Conservation (phyloP, 2,888 invertebrate species). For the Scaptomyza polygonia region DNA sequence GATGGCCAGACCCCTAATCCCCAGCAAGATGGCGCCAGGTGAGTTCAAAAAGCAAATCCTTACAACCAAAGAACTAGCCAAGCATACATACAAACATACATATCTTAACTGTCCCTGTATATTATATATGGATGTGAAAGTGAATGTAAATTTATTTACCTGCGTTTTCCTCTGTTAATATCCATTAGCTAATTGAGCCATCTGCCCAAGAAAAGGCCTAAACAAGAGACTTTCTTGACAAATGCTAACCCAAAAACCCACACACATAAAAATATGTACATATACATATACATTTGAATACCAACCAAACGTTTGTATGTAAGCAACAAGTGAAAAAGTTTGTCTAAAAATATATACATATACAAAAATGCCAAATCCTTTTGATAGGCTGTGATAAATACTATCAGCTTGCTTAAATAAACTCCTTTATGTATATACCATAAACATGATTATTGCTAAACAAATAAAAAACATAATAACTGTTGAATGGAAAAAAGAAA, state of each 20-base stretch:
- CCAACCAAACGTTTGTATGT: too few species aligned
- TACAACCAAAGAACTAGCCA: constrained; percentile 3
- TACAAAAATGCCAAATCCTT: background rate
- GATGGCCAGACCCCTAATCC: constrained; percentile 24
- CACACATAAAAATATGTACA: background rate
- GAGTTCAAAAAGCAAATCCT: constrained; percentile 36
- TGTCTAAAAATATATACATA: background rate
- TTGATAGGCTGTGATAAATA: too few species aligned
- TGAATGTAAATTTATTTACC: constrained; percentile 28
- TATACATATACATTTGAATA: background rate
- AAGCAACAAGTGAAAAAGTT: background rate
- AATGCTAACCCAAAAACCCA: background rate
- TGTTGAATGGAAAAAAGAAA: too few species aligned
- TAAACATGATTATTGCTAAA: too few species aligned
- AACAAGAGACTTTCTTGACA: constrained; percentile 21
- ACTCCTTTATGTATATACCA: too few species aligned
- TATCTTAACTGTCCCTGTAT: background rate
- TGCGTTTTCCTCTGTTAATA: constrained; percentile 51
- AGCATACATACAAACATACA: constrained; percentile 7
- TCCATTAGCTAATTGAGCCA: constrained; percentile 73
- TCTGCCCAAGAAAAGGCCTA: constrained; percentile 33
- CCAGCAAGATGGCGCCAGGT: constrained; percentile 64
- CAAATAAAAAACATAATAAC: too few species aligned
- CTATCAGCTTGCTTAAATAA: too few species aligned
- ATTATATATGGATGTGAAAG: constrained; percentile 5